Percentiles rank a stretch among this genome's conserved stretches.
Evolutionary conservation across 2,888 invertebrate genomes (phyloP).

Genomic region (Drosophila neutralis): DNA sequence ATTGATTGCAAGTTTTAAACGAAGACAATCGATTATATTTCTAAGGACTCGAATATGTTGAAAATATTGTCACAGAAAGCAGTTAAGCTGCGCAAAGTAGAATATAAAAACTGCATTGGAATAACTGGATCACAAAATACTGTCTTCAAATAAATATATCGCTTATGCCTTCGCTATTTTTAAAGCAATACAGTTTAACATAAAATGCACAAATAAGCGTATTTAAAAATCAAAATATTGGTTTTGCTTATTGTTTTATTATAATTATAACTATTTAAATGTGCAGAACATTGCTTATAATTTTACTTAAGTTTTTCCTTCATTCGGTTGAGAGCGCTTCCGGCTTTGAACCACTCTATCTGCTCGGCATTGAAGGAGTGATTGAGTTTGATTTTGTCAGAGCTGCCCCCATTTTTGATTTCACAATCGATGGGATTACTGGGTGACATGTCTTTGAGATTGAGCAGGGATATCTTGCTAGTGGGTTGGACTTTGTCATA

Average conservation of each 20-base stretch:
- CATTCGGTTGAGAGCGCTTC: conserved; percentile 99
- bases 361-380: conserved; percentile 98
- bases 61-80: no score
- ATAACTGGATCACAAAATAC: no score
- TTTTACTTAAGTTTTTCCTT: conserved; percentile 87
- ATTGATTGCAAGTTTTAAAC: not conserved
- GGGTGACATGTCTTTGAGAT: conserved; percentile 93
- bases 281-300: not conserved
- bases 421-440: conserved; percentile 96
- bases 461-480: conserved; percentile 91
- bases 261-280: not conserved
- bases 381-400: conserved; percentile 94
- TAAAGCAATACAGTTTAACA: no score
- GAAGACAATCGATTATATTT: not conserved
- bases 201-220: no score
- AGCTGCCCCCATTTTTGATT: conserved; percentile 93
- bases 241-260: not conserved
- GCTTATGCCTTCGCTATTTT: no score
- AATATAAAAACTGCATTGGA: no score
- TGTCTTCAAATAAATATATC: no score
- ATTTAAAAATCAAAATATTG: no score
- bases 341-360: conserved; percentile 98
- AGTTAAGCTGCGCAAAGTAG: no score
- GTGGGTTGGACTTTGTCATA: conserved; percentile 97
- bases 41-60: no score